A percentile compares a stretch with the other conserved stretches of the same genome.
Evolutionary conservation across 2,113 vertebrate genomes (phyloP).

Genomic region (Malurus alboscapulatus): DNA sequence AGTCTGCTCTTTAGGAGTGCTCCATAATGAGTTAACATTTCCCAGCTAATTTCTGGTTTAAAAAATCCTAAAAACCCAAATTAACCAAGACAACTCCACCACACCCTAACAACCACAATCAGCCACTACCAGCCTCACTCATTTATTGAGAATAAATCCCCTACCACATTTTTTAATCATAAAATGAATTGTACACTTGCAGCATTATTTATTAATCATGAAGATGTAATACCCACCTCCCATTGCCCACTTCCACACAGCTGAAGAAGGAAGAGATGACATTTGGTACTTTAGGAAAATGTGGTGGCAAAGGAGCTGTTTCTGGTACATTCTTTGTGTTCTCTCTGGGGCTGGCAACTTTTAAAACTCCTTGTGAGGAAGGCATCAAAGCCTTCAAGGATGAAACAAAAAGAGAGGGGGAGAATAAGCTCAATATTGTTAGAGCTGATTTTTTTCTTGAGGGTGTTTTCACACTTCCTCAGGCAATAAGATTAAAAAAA

Average conservation of each 20-base stretch:
- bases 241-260: accelerated
- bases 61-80: background rate
- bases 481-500: constrained; percentile 44
- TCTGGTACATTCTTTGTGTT: background rate
- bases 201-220: background rate
- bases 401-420: background rate
- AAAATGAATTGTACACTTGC: background rate
- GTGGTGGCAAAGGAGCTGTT: background rate
- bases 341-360: background rate
- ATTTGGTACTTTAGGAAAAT: background rate
- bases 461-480: constrained; percentile 61
- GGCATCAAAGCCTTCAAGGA: background rate
- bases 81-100: background rate
- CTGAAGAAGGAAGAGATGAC: background rate
- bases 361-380: background rate
- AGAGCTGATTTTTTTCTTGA: background rate
- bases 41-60: background rate
- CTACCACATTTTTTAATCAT: background rate
- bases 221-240: background rate
- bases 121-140: background rate
- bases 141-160: background rate
- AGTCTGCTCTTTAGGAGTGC: background rate
- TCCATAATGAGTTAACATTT: background rate
- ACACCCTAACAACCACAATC: background rate
- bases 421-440: background rate